Evolutionary conservation across 1,140 invertebrate genomes (phyloP), one percentile per base, ranked within the genome.

Genomic region (Hormaphis cornu): DNA sequence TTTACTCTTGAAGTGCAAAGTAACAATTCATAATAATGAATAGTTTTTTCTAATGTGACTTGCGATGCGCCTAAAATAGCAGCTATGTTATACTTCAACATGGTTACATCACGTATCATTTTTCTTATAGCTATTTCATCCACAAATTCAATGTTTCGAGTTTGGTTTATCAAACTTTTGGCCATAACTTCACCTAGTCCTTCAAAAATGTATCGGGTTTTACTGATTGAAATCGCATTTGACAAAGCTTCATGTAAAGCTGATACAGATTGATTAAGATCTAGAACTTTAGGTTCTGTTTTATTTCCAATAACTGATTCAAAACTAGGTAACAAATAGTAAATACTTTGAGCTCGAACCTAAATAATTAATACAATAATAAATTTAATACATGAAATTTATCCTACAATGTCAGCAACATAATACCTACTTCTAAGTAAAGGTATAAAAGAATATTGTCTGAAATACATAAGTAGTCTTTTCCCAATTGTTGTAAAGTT

Each of bases 371-470:
- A 37, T 20, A 33, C 5, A 30, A 30, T 10, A 28, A 28, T 28
- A 50, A 26, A 28, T 26, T 24, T 28, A 9, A 26, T 9, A 52
- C 50, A 52, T 16, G 28, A 3, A 52, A 28, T 22, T 52, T 28
- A 50, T n/a, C n/a, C n/a, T n/a, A n/a, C n/a, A 26, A 9, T 22
- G 0, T 20, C 1, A 1, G 1, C 12, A 14, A 6, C 24, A 28
- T 8, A 5, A 8, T 50, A 48, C 54, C 52, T 75, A 88, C 90
- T 82, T 97, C 95, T 73, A 97, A 81, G 82, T 97, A 94, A 26
- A 98, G 77, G 30, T 97, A 85, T 18, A 97, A 77, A 40, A 97
- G 82, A 77, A 93, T 95, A 37, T 89, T 94, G 75, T 97, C 90
- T 0, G 91, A 87, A 48, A 97, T 82, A 73, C 94, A 89, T 75